Conservation (phyloP, 2,797 vertebrate genomes). For the Onychomys arenicola region DNA sequence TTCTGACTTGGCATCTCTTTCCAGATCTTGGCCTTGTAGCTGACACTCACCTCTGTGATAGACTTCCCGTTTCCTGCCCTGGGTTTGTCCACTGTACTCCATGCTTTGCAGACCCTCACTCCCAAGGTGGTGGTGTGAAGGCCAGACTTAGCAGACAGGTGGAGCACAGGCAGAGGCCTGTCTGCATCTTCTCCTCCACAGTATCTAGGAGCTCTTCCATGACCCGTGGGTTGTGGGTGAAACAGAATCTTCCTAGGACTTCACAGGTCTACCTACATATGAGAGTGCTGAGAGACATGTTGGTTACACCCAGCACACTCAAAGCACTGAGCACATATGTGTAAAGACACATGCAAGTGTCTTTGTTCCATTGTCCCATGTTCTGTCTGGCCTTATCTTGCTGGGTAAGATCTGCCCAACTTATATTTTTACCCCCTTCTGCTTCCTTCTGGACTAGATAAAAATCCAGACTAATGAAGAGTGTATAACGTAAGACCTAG, state of each 20-base stretch:
- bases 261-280: not conserved
- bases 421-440: not conserved
- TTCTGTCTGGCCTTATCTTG: not conserved
- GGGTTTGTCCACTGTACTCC: not conserved
- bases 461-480: constrained; percentile 14
- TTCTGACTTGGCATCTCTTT: not conserved
- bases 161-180: fast-evolving
- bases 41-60: not conserved
- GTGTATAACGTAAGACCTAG: not conserved
- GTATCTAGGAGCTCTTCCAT: not conserved
- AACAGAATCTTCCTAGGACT: not conserved
- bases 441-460: not conserved
- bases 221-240: not conserved
- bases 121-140: not conserved
- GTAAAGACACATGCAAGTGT: not conserved
- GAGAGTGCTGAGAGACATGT: not conserved
- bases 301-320: not conserved
- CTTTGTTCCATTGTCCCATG: not conserved
- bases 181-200: not conserved
- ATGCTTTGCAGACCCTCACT: not conserved
- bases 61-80: not conserved
- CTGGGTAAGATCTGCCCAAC: not conserved
- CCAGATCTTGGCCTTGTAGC: not conserved
- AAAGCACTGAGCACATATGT: not conserved
- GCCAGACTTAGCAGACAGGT: not conserved